Base-by-base conservation (phyloP, 2,888 invertebrate species). In the Ceratothoa steindachneri region DNA sequence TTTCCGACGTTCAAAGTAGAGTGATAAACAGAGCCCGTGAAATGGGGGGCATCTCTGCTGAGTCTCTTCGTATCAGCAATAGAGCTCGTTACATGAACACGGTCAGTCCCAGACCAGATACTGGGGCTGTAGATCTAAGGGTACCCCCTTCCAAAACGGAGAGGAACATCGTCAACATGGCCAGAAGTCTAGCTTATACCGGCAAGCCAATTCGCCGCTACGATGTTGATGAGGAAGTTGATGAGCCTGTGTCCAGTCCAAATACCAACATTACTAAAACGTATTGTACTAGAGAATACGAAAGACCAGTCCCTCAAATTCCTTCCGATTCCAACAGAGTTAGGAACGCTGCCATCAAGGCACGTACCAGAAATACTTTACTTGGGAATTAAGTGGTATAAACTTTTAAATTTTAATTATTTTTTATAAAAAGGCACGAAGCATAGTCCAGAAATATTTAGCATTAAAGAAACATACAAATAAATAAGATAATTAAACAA, bases 151-250 rank as follows among this genome's bases (percentile, higher is more conserved):
- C 79, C 1, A 66, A 66, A 19, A 74, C 74, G n/a, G 79, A 79
- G 31, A 19, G 67, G 41, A 79, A 76, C 71, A 79, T 79, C 28
- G 79, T 76, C 68, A 66, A 72, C 71, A 79, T 79, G 79, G 79
- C 79, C 28, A 76, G 72, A 65, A 67, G 76, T 24, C 72, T 79
- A 22, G 79, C 79, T 9, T 22, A 67, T 1, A 74, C 55, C 30
- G 72, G 79, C 52, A 64, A 67, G 29, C 71, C 53, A 28, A 67
- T 70, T 24, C 74, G 79, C 2, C 71, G 74, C 30, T 79, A 64
- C 52, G 76, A 74, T 24, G 69, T 79, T 30, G 79, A 79, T 24
- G 74, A 73, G 1, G 79, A 79, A 41, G 70, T 69, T 12, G 76
- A 76, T 2, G 30, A 41, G 30, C 79, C 79, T 9, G 60, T 55